Evolutionary conservation across 2,797 vertebrate genomes (phyloP).

Genomic region (Phrynocephalus guinanensis): DNA sequence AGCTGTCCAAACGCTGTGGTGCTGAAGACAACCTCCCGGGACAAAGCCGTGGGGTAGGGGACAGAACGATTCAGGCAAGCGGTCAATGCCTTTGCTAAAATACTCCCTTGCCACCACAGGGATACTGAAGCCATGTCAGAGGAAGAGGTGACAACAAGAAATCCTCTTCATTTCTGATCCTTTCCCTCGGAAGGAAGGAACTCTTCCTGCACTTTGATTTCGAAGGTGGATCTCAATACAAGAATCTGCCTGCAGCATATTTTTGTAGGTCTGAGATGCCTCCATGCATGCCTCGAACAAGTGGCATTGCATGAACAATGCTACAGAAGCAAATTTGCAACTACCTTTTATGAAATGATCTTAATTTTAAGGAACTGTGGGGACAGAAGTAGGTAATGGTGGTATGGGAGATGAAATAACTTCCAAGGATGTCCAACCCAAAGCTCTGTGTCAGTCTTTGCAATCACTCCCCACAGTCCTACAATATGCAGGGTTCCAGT

Average conservation of each 20-base stretch:
- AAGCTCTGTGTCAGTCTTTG: background rate
- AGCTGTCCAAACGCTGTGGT: slow-evolving; percentile 22
- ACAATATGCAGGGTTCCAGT: background rate
- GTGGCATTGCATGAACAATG: background rate
- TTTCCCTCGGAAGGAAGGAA: background rate
- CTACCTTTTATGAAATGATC: background rate
- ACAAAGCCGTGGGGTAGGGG: background rate
- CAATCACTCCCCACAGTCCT: background rate
- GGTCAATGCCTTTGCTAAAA: background rate
- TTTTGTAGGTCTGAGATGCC: background rate
- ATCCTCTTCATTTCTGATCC: background rate
- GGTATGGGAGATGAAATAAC: background rate
- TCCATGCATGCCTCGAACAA: background rate
- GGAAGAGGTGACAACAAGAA: background rate
- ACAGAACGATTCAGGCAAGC: background rate
- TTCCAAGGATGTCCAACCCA: background rate
- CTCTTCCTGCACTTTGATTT: background rate
- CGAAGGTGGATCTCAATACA: background rate
- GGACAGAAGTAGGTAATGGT: background rate
- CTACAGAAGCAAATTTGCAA: background rate
- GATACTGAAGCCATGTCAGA: background rate
- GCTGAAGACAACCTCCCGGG: background rate
- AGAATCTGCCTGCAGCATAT: background rate
- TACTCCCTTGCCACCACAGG: background rate
- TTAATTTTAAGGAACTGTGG: background rate